Base-by-base conservation (phyloP, 2,888 invertebrate genomes). In the Diadromus collaris region DNA sequence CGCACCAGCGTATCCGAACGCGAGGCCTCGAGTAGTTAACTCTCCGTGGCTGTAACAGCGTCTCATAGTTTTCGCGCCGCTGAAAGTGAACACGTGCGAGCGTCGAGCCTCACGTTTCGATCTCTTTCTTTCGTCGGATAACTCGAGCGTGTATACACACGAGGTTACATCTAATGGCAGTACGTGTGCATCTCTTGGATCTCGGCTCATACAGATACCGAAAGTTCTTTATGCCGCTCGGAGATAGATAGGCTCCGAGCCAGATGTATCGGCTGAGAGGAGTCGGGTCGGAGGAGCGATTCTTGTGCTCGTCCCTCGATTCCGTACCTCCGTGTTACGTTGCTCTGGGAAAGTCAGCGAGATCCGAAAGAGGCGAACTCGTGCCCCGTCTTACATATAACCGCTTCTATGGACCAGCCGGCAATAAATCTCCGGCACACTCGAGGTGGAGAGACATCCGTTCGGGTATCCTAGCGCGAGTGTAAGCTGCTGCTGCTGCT, bases 361-460 rank as follows among this genome's bases (percentile, higher is more conserved):
- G 44, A 41, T 67, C 74, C 63, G 19, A 76, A 79, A 76, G 79
- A 64, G 68, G 67, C 76, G 70, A 83, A 82, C 81, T 82, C 83
- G 82, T 81, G 83, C 79, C 78, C 76, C 71, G 65, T 69, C 72
- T 79, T 54, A 67, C 67, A 76, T 46, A 67, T 70, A 80, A 70
- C 70, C 63, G 63, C 51, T 63, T 54, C 32, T 51, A 38, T 41
- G 44, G 65, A 44, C 67, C 68, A 76, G 78, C 60, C 71, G 79
- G 84, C 82, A 84, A 89, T 90, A 88, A 89, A 90, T 90, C 89
- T 89, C 85, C 81, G 85, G 85, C 87, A 87, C 89, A 88, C 89
- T 89, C 86, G 82, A 85, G 85, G 85, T 86, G 86, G 83, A 86
- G 85, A 86, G 85, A 86, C 83, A 85, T 84, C 78, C 78, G 80